Evolutionary conservation across 2,113 vertebrate species (phyloP).

Genomic region (Polyodon spathula): DNA sequence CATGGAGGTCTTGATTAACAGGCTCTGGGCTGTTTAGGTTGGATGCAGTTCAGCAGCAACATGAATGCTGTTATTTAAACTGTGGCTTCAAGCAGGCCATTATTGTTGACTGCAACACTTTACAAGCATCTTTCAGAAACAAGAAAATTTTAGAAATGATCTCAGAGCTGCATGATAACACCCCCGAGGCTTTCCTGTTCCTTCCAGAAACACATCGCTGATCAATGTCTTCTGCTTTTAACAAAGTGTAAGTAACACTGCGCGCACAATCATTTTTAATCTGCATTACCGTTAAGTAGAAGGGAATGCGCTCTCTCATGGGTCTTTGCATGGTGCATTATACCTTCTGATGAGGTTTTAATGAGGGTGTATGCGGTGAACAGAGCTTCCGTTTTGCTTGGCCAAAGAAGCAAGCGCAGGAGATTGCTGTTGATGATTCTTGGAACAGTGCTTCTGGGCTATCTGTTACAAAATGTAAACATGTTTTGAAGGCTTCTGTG

Average conservation of each 20-base stretch:
- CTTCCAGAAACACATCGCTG: not conserved
- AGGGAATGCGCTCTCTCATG: no score
- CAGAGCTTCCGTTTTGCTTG: no score
- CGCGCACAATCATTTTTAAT: no score
- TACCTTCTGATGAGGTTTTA: no score
- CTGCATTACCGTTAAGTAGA: no score
- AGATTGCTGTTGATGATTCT: no score
- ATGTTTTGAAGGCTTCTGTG: no score
- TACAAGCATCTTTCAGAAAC: not conserved
- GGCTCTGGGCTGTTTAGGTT: conserved; percentile 22
- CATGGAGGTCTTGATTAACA: conserved; percentile 20
- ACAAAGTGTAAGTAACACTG: not conserved
- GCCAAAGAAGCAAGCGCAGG: no score
- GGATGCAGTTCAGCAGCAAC: conserved; percentile 17
- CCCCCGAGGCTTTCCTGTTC: not conserved
- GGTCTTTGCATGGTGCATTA: no score
- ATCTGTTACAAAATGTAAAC: no score
- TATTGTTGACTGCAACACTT: conserved; percentile 25
- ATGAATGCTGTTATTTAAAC: conserved; percentile 27
- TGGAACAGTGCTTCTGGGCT: no score
- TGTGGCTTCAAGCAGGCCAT: conserved; percentile 2
- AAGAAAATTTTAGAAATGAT: not conserved
- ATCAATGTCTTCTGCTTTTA: not conserved
- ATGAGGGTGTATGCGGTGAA: no score
- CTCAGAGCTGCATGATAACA: not conserved